Percentiles rank a stretch among this genome's conserved stretches.
Evolutionary conservation across 30 jellyfish, hydroid and myxozoan species (phyloP).

Genomic region (Rhopilema esculentum): DNA sequence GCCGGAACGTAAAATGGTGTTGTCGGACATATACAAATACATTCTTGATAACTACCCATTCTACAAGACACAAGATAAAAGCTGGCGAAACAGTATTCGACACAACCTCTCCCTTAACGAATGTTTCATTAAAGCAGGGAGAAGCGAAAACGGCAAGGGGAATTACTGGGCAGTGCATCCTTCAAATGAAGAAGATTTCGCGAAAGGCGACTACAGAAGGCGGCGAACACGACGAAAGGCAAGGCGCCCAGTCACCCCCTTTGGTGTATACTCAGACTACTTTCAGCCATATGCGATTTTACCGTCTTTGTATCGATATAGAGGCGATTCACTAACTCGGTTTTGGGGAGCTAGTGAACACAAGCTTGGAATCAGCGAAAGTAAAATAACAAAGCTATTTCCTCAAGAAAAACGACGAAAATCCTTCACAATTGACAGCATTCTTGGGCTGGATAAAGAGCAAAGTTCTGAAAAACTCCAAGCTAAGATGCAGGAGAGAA

Average conservation of each 20-base stretch:
- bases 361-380: not conserved
- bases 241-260: slow-evolving; percentile 35
- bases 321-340: not conserved
- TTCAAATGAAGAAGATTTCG: slow-evolving; percentile 81
- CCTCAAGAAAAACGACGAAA: slow-evolving; percentile 27
- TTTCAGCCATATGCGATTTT: slow-evolving; percentile 21
- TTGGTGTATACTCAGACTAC: slow-evolving; percentile 56
- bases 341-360: not conserved
- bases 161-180: slow-evolving; percentile 95
- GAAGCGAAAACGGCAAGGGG: slow-evolving; percentile 95
- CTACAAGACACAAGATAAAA: slow-evolving; percentile 85
- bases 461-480: not conserved
- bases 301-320: slow-evolving; percentile 4
- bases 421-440: slow-evolving; percentile 74
- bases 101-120: slow-evolving; percentile 87
- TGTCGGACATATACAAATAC: slow-evolving; percentile 82
- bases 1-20: slow-evolving; percentile 72
- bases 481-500: not conserved
- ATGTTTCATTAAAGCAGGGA: slow-evolving; percentile 87
- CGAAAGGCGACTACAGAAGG: slow-evolving; percentile 91
- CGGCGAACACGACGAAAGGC: slow-evolving; percentile 82
- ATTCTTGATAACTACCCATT: slow-evolving; percentile 79
- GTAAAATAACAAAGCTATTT: not conserved
- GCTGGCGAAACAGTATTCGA: slow-evolving; percentile 95
- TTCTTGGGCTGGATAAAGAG: slow-evolving; percentile 55